A percentile compares a stretch with the other conserved stretches of the same genome.
phyloP scores from a whole-genome alignment of 1,140 invertebrate species.

The Drosophila littoralis region DNA sequence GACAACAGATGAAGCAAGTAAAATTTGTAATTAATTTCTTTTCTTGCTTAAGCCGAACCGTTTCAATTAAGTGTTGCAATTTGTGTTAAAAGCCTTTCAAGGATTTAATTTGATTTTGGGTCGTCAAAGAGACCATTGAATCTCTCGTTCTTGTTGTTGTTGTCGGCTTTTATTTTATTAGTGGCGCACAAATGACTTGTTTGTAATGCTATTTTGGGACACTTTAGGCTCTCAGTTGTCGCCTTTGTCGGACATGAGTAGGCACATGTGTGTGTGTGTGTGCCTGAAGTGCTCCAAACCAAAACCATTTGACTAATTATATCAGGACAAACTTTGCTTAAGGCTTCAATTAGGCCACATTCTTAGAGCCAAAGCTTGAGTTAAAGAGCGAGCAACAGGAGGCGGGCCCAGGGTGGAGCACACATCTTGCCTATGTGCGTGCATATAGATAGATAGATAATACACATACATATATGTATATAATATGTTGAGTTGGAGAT shows the following conservation, averaged over 20 bases:
- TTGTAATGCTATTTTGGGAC: not conserved
- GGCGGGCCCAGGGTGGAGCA: not conserved
- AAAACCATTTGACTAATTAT: conserved; percentile 59
- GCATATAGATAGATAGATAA: not conserved
- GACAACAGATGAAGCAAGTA: not conserved
- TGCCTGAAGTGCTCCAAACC: conserved; percentile 16
- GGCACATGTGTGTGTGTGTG: not conserved
- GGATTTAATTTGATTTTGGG: conserved; percentile 46
- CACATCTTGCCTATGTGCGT: not conserved
- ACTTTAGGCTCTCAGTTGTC: not conserved
- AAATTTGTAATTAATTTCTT: conserved; percentile 7
- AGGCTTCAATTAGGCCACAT: conserved; percentile 50
- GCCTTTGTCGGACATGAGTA: not conserved
- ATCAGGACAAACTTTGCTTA: conserved; percentile 58
- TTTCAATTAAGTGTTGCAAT: conserved; percentile 61
- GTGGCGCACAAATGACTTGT: conserved; percentile 8
- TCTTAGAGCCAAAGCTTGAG: conserved; percentile 5
- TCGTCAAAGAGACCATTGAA: not conserved
- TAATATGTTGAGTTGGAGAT: not conserved
- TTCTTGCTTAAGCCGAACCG: not conserved
- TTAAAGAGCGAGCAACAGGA: not conserved
- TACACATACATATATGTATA: not conserved
- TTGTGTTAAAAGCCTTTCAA: conserved; percentile 69
- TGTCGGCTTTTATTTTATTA: conserved; percentile 14
- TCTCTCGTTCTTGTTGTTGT: conserved; percentile 8